A percentile compares a stretch with the other conserved stretches of the same genome.
Evolutionary conservation across 2,113 vertebrate species (phyloP).

Genomic region (Antechinus flavipes): DNA sequence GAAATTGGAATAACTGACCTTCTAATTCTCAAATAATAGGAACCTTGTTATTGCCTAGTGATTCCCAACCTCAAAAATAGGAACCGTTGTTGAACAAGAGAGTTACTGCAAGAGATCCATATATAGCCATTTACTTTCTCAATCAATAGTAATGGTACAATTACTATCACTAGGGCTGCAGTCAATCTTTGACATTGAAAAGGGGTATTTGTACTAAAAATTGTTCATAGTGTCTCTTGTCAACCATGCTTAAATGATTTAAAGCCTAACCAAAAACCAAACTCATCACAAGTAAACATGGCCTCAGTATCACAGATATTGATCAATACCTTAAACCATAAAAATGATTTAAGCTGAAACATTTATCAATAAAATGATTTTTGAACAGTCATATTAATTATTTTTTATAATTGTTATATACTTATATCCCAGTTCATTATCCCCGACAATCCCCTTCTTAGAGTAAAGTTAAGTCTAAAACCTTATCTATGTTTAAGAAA

Average conservation of each 20-base stretch:
- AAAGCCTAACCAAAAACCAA: not conserved
- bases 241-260: constrained; percentile 25
- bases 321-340: constrained; percentile 11
- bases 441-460: constrained; percentile 15
- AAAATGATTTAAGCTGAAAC: constrained; percentile 41
- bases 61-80: not conserved
- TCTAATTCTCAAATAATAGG: not conserved
- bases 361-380: not conserved
- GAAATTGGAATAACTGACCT: not conserved
- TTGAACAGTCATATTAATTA: not conserved
- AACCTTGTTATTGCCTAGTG: not conserved
- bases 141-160: not conserved
- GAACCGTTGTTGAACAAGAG: not conserved
- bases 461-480: not conserved
- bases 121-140: not conserved
- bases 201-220: not conserved
- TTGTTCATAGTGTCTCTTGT: not conserved
- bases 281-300: not conserved
- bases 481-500: not conserved
- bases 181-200: constrained; percentile 10
- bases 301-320: not conserved
- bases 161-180: not conserved
- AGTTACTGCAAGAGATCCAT: not conserved
- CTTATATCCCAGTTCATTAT: constrained; percentile 19
- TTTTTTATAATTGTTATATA: not conserved